Conservation (phyloP, 2,797 vertebrate species). For the Meda fulgida region DNA sequence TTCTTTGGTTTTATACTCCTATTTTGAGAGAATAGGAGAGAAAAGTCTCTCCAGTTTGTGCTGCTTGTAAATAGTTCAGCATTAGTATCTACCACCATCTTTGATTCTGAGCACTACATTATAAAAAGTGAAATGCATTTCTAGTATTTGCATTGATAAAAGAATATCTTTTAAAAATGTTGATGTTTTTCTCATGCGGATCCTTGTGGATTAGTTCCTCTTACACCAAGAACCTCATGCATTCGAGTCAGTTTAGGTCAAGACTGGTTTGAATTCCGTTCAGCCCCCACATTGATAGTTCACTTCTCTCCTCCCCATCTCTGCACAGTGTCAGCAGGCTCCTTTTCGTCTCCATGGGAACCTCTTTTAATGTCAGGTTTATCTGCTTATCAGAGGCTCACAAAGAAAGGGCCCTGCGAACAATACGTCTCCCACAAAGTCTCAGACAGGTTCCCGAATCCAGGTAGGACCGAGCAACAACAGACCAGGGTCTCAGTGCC, state of each 20-base stretch:
- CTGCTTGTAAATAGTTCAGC: constrained; percentile 12
- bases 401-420: constrained; percentile 71
- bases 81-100: not conserved
- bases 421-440: constrained; percentile 74
- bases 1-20: constrained; percentile 37
- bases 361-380: constrained; percentile 81
- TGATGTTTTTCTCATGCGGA: not conserved
- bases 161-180: constrained; percentile 20
- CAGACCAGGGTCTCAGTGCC: constrained; percentile 29
- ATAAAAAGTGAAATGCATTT: not conserved
- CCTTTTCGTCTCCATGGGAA: constrained; percentile 82
- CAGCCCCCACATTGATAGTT: constrained; percentile 69
- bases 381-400: constrained; percentile 82
- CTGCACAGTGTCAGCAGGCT: constrained; percentile 72
- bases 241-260: constrained; percentile 68
- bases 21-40: not conserved
- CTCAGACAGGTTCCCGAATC: constrained; percentile 64
- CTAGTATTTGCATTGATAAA: constrained; percentile 24
- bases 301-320: constrained; percentile 64
- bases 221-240: constrained; percentile 1
- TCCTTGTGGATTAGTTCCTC: constrained; percentile 3
- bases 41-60: constrained; percentile 16
- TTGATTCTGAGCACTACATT: not conserved
- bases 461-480: constrained; percentile 41
- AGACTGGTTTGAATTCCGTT: constrained; percentile 65